Conservation (phyloP, 2,113 vertebrate genomes). For the Pyrgilauda ruficollis region DNA sequence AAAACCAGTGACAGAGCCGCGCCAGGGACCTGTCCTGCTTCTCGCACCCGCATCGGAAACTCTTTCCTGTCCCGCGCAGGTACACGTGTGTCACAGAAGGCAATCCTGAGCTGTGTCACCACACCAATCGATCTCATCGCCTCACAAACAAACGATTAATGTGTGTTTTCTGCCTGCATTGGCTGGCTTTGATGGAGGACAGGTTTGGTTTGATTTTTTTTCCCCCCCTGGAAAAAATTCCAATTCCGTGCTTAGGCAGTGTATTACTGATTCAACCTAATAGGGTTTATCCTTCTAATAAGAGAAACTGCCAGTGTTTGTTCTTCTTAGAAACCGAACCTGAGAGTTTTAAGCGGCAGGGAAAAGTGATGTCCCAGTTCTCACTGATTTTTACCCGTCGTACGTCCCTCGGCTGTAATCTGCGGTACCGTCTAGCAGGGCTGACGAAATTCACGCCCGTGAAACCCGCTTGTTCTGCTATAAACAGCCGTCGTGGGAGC, state of each 20-base stretch:
- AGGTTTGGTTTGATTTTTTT: neutral
- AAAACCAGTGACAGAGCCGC: accelerated
- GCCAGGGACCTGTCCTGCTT: neutral
- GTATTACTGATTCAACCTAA: neutral
- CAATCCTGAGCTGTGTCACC: neutral
- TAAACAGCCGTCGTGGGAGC: accelerated
- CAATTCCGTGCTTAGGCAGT: neutral
- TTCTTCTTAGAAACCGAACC: neutral
- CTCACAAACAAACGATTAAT: neutral
- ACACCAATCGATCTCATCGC: accelerated
- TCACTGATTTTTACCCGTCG: neutral
- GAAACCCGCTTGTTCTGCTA: neutral
- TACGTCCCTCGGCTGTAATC: neutral
- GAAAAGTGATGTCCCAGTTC: neutral
- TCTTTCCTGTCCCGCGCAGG: accelerated
- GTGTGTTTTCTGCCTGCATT: neutral
- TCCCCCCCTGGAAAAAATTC: accelerated
- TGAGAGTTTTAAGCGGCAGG: neutral
- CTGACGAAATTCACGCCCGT: neutral
- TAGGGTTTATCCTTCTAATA: neutral
- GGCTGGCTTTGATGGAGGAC: neutral
- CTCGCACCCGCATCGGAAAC: accelerated
- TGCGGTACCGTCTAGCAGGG: neutral
- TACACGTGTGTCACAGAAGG: neutral
- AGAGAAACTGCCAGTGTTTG: neutral